A percentile compares a stretch with the other conserved stretches of the same genome.
Conservation (phyloP, 2,888 invertebrate species). For the Drosophila borealis region DNA sequence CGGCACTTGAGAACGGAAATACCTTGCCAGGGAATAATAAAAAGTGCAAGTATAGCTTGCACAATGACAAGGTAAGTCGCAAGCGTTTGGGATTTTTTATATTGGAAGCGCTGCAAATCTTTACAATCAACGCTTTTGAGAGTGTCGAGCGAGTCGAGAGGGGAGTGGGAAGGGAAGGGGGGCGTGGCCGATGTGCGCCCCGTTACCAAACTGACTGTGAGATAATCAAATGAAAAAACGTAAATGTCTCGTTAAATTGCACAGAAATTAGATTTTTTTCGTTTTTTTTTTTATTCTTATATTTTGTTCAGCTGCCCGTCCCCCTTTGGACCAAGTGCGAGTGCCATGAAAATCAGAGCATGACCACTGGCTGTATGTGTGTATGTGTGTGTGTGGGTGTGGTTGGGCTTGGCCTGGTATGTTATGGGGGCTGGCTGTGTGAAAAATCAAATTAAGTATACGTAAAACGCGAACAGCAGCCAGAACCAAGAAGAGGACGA, state of each 20-base stretch:
- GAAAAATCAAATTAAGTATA: slow-evolving; percentile 80
- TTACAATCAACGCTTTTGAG: slow-evolving; percentile 66
- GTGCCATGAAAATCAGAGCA: slow-evolving; percentile 73
- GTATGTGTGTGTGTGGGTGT: slow-evolving; percentile 22
- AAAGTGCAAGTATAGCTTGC: slow-evolving; percentile 24
- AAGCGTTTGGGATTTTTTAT: slow-evolving; percentile 41
- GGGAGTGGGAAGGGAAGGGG: background rate
- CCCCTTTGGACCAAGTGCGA: slow-evolving; percentile 36
- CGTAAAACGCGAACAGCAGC: slow-evolving; percentile 72
- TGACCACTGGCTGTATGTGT: slow-evolving; percentile 64
- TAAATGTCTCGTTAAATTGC: slow-evolving; percentile 84
- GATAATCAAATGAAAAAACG: slow-evolving; percentile 83
- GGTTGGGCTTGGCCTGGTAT: slow-evolving; percentile 11
- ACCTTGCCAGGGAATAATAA: slow-evolving; percentile 17
- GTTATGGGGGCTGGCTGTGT: slow-evolving; percentile 52
- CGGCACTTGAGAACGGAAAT: background rate
- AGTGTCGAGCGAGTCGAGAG: slow-evolving; percentile 14
- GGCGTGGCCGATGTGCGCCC: slow-evolving; percentile 36
- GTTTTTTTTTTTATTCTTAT: slow-evolving; percentile 1
- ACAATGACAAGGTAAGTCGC: slow-evolving; percentile 66
- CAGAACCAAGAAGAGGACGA: slow-evolving; percentile 23
- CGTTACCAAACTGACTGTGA: slow-evolving; percentile 76
- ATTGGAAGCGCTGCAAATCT: slow-evolving; percentile 56
- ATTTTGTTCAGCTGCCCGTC: slow-evolving; percentile 6
- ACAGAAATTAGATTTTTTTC: slow-evolving; percentile 82